A percentile compares a stretch with the other conserved stretches of the same genome.
phyloP scores from a whole-genome alignment of 2,113 vertebrate genomes.

The Anolis carolinensis region DNA sequence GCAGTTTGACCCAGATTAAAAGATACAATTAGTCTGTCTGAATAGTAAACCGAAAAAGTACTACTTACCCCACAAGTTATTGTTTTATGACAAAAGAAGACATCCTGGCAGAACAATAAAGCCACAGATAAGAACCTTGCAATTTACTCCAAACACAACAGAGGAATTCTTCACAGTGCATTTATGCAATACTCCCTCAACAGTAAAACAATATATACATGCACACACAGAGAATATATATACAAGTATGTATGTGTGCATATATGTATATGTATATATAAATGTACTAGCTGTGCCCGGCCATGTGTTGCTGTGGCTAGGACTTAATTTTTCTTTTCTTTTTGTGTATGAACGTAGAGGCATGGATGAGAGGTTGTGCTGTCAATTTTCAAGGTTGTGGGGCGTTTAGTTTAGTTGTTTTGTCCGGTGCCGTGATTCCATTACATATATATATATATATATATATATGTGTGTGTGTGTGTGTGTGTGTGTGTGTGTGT shows the following conservation, averaged over 20 bases:
- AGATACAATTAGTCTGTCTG: constrained; percentile 86
- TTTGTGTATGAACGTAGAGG: too few relatives aligned
- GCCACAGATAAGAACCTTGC: constrained; percentile 71
- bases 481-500: too few relatives aligned
- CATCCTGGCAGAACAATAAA: constrained; percentile 79
- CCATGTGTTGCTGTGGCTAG: too few relatives aligned
- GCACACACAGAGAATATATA: background rate
- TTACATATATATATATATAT: too few relatives aligned
- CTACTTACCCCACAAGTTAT: constrained; percentile 80
- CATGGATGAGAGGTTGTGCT: too few relatives aligned
- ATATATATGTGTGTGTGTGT: too few relatives aligned
- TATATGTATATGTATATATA: too few relatives aligned
- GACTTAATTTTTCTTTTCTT: too few relatives aligned
- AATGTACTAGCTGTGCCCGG: too few relatives aligned
- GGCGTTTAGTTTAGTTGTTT: too few relatives aligned
- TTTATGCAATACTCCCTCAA: constrained; percentile 45
- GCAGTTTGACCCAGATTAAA: constrained; percentile 86
- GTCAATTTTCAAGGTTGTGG: too few relatives aligned
- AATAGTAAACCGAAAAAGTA: constrained; percentile 80
- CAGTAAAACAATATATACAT: constrained; percentile 16
- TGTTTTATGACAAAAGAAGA: constrained; percentile 81
- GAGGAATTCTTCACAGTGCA: constrained; percentile 37
- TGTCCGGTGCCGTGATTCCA: too few relatives aligned
- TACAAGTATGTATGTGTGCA: background rate
- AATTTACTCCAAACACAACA: constrained; percentile 70